Conservation (phyloP, 2,797 vertebrate species). For the Corythornis leucogaster region DNA sequence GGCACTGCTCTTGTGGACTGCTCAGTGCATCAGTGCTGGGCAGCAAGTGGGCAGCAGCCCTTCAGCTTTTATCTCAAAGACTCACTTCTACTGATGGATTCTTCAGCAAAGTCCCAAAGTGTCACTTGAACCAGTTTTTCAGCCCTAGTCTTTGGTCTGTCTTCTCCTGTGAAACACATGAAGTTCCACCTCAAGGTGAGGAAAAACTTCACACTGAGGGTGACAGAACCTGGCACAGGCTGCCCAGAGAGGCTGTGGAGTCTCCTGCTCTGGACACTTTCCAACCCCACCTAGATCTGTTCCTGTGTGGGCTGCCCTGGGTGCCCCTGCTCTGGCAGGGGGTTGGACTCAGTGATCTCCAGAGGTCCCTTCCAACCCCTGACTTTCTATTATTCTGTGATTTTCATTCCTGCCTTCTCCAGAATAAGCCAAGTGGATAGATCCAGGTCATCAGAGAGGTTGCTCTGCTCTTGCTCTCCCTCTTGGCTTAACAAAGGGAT, state of each 20-base stretch:
- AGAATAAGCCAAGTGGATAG: not conserved
- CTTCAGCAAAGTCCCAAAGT: not conserved
- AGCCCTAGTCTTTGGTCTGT: not conserved
- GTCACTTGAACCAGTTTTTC: rapidly evolving
- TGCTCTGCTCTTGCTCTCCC: not conserved
- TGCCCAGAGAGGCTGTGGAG: no score
- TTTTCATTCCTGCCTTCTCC: not conserved
- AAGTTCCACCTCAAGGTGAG: no score
- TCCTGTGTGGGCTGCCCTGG: no score
- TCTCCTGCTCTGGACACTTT: no score
- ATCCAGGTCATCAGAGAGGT: not conserved
- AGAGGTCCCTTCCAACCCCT: no score
- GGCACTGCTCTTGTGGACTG: not conserved
- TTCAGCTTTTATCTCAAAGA: not conserved
- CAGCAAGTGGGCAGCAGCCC: not conserved
- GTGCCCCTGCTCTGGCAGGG: no score
- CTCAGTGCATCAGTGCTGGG: not conserved
- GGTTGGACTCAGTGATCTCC: no score
- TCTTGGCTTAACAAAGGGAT: not conserved
- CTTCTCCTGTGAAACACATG: not conserved
- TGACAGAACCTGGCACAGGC: no score
- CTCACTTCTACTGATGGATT: not conserved
- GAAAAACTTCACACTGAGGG: no score
- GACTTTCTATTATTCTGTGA: no score
- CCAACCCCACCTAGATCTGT: no score